Conservation (phyloP, 2,888 invertebrate species). For the Agonum fuliginosum region DNA sequence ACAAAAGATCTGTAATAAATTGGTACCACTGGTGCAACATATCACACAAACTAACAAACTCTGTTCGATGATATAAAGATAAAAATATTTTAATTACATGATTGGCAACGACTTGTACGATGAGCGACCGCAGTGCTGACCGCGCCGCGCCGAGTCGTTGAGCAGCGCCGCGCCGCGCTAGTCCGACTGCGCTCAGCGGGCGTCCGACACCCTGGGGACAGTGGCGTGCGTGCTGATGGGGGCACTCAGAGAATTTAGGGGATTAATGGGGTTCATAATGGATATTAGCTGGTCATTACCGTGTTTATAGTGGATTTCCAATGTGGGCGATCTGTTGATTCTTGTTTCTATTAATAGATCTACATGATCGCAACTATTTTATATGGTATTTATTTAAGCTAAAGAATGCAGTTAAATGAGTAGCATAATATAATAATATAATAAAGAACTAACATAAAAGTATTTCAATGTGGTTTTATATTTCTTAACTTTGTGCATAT, state of each 20-base stretch:
- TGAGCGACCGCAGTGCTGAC: slow-evolving; percentile 1
- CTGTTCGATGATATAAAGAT: slow-evolving; percentile 44
- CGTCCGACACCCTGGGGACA: slow-evolving; percentile 38
- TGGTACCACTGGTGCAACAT: no score
- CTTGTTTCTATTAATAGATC: no score
- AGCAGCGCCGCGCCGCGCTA: slow-evolving; percentile 15
- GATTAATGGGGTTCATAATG: not conserved
- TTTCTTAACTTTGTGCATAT: no score
- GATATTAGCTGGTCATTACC: not conserved
- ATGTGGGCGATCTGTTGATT: no score
- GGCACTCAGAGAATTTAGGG: not conserved
- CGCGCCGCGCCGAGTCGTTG: slow-evolving; percentile 33
- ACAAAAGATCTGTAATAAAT: no score
- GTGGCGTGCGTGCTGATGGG: slow-evolving; percentile 2
- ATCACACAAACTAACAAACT: not conserved
- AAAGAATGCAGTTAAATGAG: no score
- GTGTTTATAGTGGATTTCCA: not conserved
- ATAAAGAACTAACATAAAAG: no score
- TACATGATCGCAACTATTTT: no score
- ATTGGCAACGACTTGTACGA: slow-evolving; percentile 52
- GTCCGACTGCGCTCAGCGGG: slow-evolving; percentile 28
- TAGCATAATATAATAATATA: no score
- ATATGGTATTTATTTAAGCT: no score
- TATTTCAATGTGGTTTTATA: no score
- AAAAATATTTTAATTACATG: slow-evolving; percentile 59